Percentiles rank a stretch among this genome's conserved stretches.
phyloP scores from a whole-genome alignment of 2,888 invertebrate species.

The Pollenia angustigena region DNA sequence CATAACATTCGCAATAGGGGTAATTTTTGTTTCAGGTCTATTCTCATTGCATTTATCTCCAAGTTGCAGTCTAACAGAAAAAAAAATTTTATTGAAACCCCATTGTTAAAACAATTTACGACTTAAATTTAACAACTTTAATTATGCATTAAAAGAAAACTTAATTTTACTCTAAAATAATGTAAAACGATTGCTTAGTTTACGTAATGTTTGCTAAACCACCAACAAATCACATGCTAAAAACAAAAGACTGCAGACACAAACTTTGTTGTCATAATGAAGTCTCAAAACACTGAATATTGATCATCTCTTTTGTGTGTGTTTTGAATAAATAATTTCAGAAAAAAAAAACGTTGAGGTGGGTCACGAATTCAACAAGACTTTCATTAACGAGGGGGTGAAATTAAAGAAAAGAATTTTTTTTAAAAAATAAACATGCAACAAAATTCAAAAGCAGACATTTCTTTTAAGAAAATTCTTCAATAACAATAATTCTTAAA shows the following conservation, averaged over 20 bases:
- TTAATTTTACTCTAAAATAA: background rate
- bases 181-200: background rate
- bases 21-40: too few relatives aligned
- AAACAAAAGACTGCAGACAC: slow-evolving; percentile 45
- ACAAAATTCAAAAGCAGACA: too few relatives aligned
- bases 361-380: background rate
- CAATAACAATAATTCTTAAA: background rate
- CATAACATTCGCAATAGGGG: too few relatives aligned
- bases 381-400: slow-evolving; percentile 6
- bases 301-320: background rate
- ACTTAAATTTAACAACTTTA: too few relatives aligned
- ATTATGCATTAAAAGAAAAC: too few relatives aligned
- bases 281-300: slow-evolving; percentile 7
- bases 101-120: too few relatives aligned
- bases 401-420: too few relatives aligned
- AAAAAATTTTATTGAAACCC: too few relatives aligned
- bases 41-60: too few relatives aligned
- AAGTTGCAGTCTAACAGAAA: too few relatives aligned
- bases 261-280: slow-evolving; percentile 34
- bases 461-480: background rate
- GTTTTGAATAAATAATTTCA: slow-evolving; percentile 14
- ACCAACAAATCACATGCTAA: background rate
- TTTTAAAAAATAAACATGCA: too few relatives aligned
- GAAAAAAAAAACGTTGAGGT: background rate
- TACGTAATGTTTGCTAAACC: slow-evolving; percentile 4